These are phyloP conservation scores for Plodia interpunctella DNA, from an alignment of 1,140 invertebrate genomes.

Conservation along the genomic window DNA sequence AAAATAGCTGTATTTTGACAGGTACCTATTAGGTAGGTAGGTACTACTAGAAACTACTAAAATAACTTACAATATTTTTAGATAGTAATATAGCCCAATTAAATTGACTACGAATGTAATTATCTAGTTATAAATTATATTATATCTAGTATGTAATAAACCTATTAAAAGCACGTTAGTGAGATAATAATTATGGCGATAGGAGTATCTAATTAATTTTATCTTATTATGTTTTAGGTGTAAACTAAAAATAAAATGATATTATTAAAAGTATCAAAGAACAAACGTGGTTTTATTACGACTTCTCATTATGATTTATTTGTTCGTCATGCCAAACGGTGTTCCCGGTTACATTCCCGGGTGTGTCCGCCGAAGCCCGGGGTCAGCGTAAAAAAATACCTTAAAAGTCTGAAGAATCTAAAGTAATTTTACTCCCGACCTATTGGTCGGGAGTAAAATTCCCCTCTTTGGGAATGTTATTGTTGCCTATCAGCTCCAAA, in stretches of 20 bases:
- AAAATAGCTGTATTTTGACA: background rate
- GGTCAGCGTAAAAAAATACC: no score
- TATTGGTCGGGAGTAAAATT: no score
- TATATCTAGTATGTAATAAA: constrained; percentile 1
- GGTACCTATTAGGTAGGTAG: no score
- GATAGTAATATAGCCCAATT: constrained; percentile 13
- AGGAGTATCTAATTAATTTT: constrained; percentile 8
- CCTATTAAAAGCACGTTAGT: constrained; percentile 22
- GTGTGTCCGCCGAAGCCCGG: no score
- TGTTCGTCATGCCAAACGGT: background rate
- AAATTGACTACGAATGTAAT: background rate
- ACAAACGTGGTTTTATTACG: background rate
- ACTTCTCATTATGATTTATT: no score
- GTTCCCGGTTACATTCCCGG: no score
- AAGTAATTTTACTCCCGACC: no score
- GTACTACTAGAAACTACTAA: background rate
- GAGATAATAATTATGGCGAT: constrained; percentile 17
- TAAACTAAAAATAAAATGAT: constrained; percentile 14
- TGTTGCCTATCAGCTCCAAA: no score
- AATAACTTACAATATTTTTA: background rate
- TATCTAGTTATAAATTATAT: no score
- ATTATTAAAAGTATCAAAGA: constrained; percentile 3
- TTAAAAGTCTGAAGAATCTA: no score
- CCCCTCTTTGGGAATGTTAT: no score
- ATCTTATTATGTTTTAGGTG: constrained; percentile 19